phyloP scores from a whole-genome alignment of 2,797 vertebrate species.

The Enteromius treurensis region DNA sequence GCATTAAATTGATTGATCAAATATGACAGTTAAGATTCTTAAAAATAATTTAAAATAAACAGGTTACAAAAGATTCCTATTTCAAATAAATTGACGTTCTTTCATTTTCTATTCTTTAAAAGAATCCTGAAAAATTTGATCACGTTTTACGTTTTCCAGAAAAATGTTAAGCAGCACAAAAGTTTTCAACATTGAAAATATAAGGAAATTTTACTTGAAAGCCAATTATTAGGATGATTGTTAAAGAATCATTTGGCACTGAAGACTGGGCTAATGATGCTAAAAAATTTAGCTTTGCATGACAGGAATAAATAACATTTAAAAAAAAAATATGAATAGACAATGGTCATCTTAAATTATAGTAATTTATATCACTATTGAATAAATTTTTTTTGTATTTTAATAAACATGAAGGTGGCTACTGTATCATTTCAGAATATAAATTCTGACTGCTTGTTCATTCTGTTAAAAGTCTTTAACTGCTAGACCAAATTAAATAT shows the following conservation, averaged over 20 bases:
- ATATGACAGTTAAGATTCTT: too few species aligned
- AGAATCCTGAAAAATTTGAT: neutral
- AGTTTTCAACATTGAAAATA: neutral
- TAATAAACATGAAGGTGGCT: neutral
- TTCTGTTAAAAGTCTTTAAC: neutral
- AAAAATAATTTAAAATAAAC: neutral
- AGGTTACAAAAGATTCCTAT: neutral
- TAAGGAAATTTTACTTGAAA: neutral
- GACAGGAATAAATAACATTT: neutral
- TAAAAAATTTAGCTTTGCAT: neutral
- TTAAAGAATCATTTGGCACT: neutral
- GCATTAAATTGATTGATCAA: too few species aligned
- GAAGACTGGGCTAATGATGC: neutral
- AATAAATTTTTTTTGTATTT: neutral
- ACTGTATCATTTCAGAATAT: too few species aligned
- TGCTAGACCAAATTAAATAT: too few species aligned
- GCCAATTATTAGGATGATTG: neutral
- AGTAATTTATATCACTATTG: too few species aligned
- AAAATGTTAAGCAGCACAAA: neutral
- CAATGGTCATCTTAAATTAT: neutral
- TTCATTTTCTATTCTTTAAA: neutral
- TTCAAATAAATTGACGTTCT: neutral
- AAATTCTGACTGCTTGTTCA: neutral
- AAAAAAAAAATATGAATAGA: neutral
- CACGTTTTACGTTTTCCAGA: neutral